Evolutionary conservation across 2,797 vertebrate genomes (phyloP), one percentile per base, ranked within the genome.

Genomic region (Phyllotis vaccarum): DNA sequence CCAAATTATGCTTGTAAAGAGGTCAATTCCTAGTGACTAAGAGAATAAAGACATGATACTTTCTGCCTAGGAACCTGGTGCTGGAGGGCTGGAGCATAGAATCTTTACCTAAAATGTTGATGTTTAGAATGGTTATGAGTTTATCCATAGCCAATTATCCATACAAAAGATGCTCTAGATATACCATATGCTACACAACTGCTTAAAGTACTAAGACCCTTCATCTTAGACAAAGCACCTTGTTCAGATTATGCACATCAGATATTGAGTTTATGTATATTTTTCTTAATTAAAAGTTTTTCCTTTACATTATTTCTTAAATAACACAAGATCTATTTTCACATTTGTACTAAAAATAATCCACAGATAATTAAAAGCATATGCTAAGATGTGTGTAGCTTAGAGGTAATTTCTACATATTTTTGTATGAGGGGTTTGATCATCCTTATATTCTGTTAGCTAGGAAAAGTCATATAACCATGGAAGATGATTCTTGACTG

Each of bases 111-210:
- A 0, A 74, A 72, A 78, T 37, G 31, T 29, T 2, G 1, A 1
- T 19, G 4, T 54, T 85, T 60, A 37, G 54, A 66, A 68, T 52
- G 80, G 43, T 46, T 85, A 1, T 66, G 24, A 52, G 52, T 79
- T 78, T 13, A 64, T 6, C 29, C n/a, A n/a, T n/a, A n/a, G n/a
- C n/a, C n/a, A n/a, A n/a, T 78, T 13, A 64, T 6, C 29, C 3
- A 0, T 14, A 0, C 1, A 6, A 0, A 1, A 14, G 17, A n/a
- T 46, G 5, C 12, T 9, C 2, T 7, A 12, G 13, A 37, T 13
- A n/a, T 22, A 1, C 60, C 75, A 8, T 68, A 5, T 60, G 75
- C 12, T 76, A 0, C 19, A 7, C 21, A 46, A 66, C 49, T 74
- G 40, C 52, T 68, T 68, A 75, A 56, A 58, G 79, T 49, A 22